Conservation (phyloP, 2,888 invertebrate genomes). For the Aleiodes leptofemur region DNA sequence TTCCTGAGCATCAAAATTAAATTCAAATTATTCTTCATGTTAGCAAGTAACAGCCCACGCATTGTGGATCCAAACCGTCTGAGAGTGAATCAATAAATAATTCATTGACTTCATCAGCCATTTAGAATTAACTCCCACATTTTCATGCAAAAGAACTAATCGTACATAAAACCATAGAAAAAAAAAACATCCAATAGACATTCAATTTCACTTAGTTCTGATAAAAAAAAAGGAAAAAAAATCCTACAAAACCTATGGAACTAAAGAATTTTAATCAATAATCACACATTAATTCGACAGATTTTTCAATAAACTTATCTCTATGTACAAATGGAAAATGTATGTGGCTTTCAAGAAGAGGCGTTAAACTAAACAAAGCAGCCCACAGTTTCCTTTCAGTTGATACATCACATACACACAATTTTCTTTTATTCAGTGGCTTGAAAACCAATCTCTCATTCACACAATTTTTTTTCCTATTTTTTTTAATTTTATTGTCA, state of each 20-base stretch:
- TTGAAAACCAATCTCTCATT: conserved; percentile 17
- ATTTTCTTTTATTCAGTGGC: conserved; percentile 31
- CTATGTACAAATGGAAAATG: background rate
- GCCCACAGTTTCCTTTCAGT: conserved; percentile 58
- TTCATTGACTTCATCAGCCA: background rate
- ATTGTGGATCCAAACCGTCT: too few relatives aligned
- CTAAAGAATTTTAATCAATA: background rate
- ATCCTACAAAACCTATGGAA: background rate
- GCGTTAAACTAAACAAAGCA: conserved; percentile 58
- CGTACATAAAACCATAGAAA: background rate
- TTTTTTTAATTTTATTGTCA: background rate
- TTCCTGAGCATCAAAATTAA: too few relatives aligned
- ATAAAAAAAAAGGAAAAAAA: too few relatives aligned
- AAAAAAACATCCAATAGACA: background rate
- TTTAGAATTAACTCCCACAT: background rate
- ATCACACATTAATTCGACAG: background rate
- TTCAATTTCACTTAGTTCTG: background rate
- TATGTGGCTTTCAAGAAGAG: conserved; percentile 45
- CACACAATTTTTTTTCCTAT: background rate
- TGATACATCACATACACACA: conserved; percentile 47
- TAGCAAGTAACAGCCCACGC: too few relatives aligned
- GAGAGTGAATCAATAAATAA: background rate
- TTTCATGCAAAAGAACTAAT: background rate
- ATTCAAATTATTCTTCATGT: too few relatives aligned
- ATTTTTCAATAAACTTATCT: background rate